Percentiles rank a stretch among this genome's conserved stretches.
Conservation (phyloP, 2,797 vertebrate genomes). For the Aplochiton taeniatus region DNA sequence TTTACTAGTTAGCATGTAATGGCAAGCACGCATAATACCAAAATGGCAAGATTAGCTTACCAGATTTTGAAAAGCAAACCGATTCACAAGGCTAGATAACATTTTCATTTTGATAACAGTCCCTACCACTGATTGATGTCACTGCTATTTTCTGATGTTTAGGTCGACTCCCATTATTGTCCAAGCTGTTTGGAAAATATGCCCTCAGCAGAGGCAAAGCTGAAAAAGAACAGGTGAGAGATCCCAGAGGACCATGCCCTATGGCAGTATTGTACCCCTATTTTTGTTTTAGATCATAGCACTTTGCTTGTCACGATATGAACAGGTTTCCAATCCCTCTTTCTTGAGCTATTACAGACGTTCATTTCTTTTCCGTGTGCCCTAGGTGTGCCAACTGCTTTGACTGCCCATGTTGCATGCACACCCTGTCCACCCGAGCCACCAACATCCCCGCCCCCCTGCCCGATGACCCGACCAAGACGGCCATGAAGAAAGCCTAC, state of each 20-base stretch:
- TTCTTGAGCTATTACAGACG: not conserved
- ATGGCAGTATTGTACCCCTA: too few relatives aligned
- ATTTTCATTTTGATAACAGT: not conserved
- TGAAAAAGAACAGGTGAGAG: constrained; percentile 97
- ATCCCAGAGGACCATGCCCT: not conserved
- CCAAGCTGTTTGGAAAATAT: constrained; percentile 99
- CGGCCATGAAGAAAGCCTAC: constrained; percentile 97
- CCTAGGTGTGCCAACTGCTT: constrained; percentile 97
- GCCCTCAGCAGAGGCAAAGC: constrained; percentile 97
- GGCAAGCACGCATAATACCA: too few relatives aligned
- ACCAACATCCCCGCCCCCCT: constrained; percentile 95
- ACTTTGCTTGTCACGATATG: too few relatives aligned
- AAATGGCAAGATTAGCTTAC: too few relatives aligned
- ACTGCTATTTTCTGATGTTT: constrained; percentile 14
- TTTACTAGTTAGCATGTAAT: too few relatives aligned
- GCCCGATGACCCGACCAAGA: constrained; percentile 95
- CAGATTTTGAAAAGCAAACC: not conserved
- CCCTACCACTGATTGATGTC: not conserved
- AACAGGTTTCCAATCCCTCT: not conserved
- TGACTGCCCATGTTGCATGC: constrained; percentile 98
- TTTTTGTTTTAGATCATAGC: too few relatives aligned
- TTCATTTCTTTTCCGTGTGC: constrained; percentile 4
- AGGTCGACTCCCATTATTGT: constrained; percentile 99
- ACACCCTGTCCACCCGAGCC: constrained; percentile 94
- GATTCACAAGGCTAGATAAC: not conserved